phyloP scores from a whole-genome alignment of 2,888 invertebrate genomes.

The Ennomos fuscantarius region DNA sequence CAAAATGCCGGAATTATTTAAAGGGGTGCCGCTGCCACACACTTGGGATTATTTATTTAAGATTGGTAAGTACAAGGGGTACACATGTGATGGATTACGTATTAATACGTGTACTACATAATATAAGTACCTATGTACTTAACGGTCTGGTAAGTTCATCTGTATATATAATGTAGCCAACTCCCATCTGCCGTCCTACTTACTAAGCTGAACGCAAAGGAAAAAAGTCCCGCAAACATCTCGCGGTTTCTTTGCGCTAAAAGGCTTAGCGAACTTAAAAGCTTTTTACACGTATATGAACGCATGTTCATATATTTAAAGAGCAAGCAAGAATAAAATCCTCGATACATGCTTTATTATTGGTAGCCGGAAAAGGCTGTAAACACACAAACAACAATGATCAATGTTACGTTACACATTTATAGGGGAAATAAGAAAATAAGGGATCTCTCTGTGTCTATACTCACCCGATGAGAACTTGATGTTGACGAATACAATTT shows the following conservation, averaged over 20 bases:
- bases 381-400: conserved; percentile 42
- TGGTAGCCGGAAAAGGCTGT: conserved; percentile 40
- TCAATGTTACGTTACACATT: conserved; percentile 26
- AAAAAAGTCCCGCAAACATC: conserved; percentile 26
- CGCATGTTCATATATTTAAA: conserved; percentile 15
- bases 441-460: conserved; percentile 19
- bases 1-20: conserved; percentile 28
- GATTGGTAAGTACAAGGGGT: conserved; percentile 4
- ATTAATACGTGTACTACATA: not conserved
- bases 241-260: conserved; percentile 31
- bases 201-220: conserved; percentile 19
- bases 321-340: conserved; percentile 2
- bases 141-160: not conserved
- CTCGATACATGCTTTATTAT: conserved; percentile 41
- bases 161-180: conserved; percentile 8
- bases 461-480: conserved; percentile 69
- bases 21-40: conserved; percentile 2
- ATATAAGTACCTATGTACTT: conserved; percentile 3
- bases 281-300: conserved; percentile 20
- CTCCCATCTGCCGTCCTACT: conserved; percentile 18
- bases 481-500: conserved; percentile 74
- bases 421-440: conserved; percentile 16
- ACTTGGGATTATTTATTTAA: conserved; percentile 10
- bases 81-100: not conserved
- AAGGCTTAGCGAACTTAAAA: conserved; percentile 35